Base-by-base conservation (phyloP, 2,888 invertebrate species). In the Scaptomyza reducta region DNA sequence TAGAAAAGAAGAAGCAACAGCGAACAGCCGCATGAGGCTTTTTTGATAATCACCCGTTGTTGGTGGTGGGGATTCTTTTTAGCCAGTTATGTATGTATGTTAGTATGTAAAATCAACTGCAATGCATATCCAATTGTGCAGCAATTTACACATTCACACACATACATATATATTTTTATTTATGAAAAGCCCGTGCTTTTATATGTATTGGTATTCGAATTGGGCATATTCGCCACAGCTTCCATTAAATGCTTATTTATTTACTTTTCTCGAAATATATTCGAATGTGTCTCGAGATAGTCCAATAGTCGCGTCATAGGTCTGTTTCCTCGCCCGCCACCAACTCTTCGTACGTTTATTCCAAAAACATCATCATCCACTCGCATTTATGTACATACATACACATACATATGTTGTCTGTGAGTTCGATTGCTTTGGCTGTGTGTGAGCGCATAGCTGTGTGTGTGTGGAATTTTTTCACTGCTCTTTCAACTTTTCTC, bases 401-500 rank as follows among this genome's bases (percentile, higher is more conserved):
- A 46, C 50, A 55, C 16, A 46, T 38, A 38, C 41, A 56, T 64
- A 61, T 72, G 55, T 62, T 78, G 67, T 77, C 65, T 75, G 62
- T 70, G 80, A 72, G 44, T 63, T 64, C 49, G 69, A 67, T 65
- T 77, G 67, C 62, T 50, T 61, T 64, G 56, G 53, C 56, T 80
- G 80, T 68, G 55, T 82, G 68, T 78, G 61, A 50, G 54, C 51
- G 47, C 59, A 61, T 60, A 61, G 67, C 54, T 62, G 60, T 73
- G 64, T 68, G 67, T 76, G 79, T 88, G 77, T 88, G 88, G 87
- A 89, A 85, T 87, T 88, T 88, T 89, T 88, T 88, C 84, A 86
- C 78, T 82, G 74, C 74, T 76, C 68, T 80, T 80, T 82, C 71
- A 77, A 73, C 73, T 68, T 79, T 70, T 74, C 68, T 68, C 83